phyloP scores from a whole-genome alignment of 1,140 invertebrate genomes.

The Tetramorium simillimum region DNA sequence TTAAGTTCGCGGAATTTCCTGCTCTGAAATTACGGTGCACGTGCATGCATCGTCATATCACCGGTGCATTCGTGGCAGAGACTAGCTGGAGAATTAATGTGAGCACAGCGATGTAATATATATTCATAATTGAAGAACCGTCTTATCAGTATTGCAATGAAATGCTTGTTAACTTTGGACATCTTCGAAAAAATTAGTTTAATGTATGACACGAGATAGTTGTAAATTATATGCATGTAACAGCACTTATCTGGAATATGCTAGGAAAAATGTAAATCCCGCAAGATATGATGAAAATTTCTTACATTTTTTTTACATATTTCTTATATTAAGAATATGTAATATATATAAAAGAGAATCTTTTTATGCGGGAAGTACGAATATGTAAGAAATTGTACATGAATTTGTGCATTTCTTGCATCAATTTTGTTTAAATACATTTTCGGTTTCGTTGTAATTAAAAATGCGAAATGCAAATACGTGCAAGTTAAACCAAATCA shows the following conservation, averaged over 20 bases:
- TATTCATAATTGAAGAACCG: conserved; percentile 34
- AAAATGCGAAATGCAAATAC: background rate
- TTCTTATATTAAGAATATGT: background rate
- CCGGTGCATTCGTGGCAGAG: conserved; percentile 49
- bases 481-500: conserved; percentile 14
- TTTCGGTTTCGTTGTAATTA: background rate
- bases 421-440: background rate
- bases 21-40: conserved; percentile 27
- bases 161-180: background rate
- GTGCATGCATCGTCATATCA: conserved; percentile 43
- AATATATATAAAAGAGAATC: background rate
- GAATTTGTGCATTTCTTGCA: background rate
- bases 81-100: conserved; percentile 41
- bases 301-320: background rate
- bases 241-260: background rate
- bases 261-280: background rate
- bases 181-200: conserved; percentile 2
- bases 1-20: conserved; percentile 41
- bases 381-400: background rate
- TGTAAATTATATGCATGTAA: background rate
- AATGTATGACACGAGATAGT: too few species aligned
- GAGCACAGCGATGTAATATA: conserved; percentile 21
- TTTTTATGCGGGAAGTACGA: background rate
- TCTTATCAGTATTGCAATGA: conserved; percentile 12
- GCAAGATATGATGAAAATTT: background rate